Base-by-base conservation (phyloP, 1,140 invertebrate species). In the Drosophila bipectinata region DNA sequence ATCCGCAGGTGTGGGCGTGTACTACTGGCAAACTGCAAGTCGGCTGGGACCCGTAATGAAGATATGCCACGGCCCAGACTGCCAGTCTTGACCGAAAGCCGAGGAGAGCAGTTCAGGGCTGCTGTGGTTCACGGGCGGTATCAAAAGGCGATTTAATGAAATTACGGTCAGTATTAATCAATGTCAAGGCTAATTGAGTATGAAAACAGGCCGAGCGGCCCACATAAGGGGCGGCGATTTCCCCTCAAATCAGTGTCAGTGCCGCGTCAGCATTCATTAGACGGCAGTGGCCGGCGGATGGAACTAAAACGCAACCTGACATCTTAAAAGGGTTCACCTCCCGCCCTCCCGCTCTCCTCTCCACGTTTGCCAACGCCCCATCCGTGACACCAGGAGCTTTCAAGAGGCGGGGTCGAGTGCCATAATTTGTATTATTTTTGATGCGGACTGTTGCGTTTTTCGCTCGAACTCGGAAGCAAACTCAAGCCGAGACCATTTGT, bases 131-230 rank as follows among this genome's bases (percentile, higher is more conserved):
- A 32, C 8, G n/a, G 41, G 41, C 41, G 15, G 68, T 83, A 88
- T 87, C 78, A 82, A 79, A 88, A 88, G 75, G 76, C 83, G 72
- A 83, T 87, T 87, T 79, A 88, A 88, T 73, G 76, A 88, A 88
- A 88, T 88, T 88, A 88, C 83, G 77, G 76, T 88, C 83, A 79
- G 72, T 88, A 88, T 83, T 88, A 88, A 88, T 83, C 83, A 88
- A 72, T 79, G 83, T 88, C 83, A 83, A 44, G 55, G 76, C 83
- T 89, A 88, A 88, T 88, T 88, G 83, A 88, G 79, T 88, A 88
- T 83, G 76, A 88, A 88, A 88, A 83, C 69, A 79, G 68, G 69
- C 73, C 41, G 53, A 79, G 41, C 18, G 15, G 37, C 15, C 41
- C 62, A 24, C 55, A 24, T 24, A 26, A 30, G 48, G 21, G 26